These are phyloP conservation scores for Pitangus sulphuratus DNA, from an alignment of 2,797 vertebrate species.

Conservation along the genomic window DNA sequence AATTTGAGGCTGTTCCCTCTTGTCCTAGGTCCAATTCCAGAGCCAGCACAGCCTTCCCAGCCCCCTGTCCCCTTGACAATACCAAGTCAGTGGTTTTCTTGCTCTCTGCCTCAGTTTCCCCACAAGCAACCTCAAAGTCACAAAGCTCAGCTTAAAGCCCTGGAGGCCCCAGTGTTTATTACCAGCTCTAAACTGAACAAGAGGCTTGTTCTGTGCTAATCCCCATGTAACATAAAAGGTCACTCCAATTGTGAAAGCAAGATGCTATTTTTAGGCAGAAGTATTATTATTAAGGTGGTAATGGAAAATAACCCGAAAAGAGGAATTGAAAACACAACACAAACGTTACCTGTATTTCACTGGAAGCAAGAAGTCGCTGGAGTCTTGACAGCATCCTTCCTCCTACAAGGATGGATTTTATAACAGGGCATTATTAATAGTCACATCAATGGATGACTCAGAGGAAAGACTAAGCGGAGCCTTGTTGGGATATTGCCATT, in stretches of 20 bases:
- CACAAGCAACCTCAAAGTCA: not conserved
- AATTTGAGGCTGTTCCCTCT: too few relatives aligned
- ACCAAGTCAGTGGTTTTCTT: not conserved
- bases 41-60: not conserved
- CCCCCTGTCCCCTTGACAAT: rapidly evolving
- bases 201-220: not conserved
- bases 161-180: not conserved
- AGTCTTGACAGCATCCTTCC: not conserved
- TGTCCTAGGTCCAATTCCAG: not conserved
- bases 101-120: not conserved
- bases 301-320: conserved; percentile 11
- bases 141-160: not conserved
- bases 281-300: not conserved
- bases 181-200: not conserved
- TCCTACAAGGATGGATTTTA: conserved; percentile 6
- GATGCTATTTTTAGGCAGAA: not conserved
- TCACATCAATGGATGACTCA: not conserved
- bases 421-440: not conserved
- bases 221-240: not conserved
- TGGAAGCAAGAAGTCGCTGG: not conserved
- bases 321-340: not conserved
- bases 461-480: not conserved
- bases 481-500: not conserved
- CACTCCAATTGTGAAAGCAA: not conserved
- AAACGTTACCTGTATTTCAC: not conserved